Conservation (phyloP, 2,113 vertebrate species). For the Ochotona curzoniae region DNA sequence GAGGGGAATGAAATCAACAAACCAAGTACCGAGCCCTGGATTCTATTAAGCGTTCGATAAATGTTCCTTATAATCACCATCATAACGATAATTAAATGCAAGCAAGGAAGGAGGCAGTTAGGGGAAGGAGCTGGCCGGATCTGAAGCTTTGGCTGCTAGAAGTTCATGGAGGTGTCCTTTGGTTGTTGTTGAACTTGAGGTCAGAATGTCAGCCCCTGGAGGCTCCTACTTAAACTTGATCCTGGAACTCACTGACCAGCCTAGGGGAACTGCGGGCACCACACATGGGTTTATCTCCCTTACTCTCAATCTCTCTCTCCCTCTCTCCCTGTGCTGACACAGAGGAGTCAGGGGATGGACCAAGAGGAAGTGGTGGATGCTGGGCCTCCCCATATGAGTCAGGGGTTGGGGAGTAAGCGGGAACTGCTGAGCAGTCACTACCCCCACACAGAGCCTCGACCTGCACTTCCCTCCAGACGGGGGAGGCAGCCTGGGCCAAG, state of each 20-base stretch:
- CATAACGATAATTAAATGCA: background rate
- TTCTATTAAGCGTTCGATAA: background rate
- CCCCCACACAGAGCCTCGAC: background rate
- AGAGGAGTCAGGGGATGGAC: no score
- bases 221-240: background rate
- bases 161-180: background rate
- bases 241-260: background rate
- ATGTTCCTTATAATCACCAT: background rate
- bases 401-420: background rate
- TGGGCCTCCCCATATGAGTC: slow-evolving; percentile 13
- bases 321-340: background rate
- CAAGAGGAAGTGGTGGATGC: slow-evolving; percentile 36
- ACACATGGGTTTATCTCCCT: background rate
- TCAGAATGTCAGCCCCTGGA: background rate
- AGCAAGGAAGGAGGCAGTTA: background rate
- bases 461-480: accelerated
- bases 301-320: background rate
- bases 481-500: background rate
- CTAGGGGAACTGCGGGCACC: accelerated
- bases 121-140: no score
- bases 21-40: background rate
- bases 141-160: background rate
- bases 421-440: background rate
- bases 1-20: background rate
- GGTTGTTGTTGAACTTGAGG: background rate